Percentiles rank a stretch among this genome's conserved stretches.
Evolutionary conservation across 2,888 invertebrate species (phyloP).

Genomic region (Caenorhabditis parvicauda): DNA sequence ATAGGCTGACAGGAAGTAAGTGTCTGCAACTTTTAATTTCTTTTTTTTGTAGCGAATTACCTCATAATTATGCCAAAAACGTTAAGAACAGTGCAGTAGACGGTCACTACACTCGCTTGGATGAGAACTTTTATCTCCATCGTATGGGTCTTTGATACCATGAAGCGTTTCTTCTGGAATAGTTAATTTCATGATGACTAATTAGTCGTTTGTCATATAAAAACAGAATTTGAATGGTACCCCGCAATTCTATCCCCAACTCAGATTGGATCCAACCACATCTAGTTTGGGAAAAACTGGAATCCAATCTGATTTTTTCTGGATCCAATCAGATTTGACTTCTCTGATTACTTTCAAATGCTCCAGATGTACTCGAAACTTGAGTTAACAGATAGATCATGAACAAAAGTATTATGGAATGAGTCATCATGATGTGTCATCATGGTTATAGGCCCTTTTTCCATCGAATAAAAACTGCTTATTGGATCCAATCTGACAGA

Average conservation of each 20-base stretch:
- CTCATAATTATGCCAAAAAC: conserved; percentile 52
- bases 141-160: conserved; percentile 31
- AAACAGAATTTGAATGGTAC: neutral
- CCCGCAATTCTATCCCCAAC: neutral
- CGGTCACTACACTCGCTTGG: conserved; percentile 49
- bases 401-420: no score
- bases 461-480: no score
- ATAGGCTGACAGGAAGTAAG: conserved; percentile 37
- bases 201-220: neutral
- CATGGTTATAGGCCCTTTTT: no score
- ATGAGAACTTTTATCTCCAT: conserved; percentile 50
- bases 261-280: no score
- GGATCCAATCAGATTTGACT: no score
- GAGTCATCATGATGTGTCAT: no score
- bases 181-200: neutral
- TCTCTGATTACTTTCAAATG: no score
- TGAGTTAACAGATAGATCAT: no score
- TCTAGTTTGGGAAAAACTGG: no score
- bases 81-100: conserved; percentile 49
- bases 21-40: neutral
- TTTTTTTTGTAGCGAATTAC: conserved; percentile 12
- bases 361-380: no score
- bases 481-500: no score
- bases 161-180: conserved; percentile 34
- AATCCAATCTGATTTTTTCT: no score